phyloP scores from a whole-genome alignment of 1,140 invertebrate genomes.

The Drosophila micromelanica region DNA sequence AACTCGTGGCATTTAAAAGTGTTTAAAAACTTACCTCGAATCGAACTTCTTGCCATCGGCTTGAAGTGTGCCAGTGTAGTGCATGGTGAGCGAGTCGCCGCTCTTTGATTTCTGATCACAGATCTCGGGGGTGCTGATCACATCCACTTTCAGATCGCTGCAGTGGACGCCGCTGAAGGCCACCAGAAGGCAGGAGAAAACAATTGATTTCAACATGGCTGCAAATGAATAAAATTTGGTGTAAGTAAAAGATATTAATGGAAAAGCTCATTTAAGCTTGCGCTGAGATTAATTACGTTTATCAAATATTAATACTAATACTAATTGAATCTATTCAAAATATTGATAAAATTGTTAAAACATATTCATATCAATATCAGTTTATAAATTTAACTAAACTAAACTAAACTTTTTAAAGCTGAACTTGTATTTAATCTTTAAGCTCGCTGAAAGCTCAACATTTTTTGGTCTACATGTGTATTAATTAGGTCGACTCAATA shows the following conservation, averaged over 20 bases:
- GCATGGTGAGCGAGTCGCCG: constrained; percentile 96
- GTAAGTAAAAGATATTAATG: neutral
- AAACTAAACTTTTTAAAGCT: neutral
- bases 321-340: too few species aligned
- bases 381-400: too few species aligned
- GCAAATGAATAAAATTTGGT: constrained; percentile 24
- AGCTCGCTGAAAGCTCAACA: neutral
- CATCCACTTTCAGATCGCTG: constrained; percentile 91
- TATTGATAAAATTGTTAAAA: too few species aligned
- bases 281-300: too few species aligned
- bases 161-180: constrained; percentile 84
- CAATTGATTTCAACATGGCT: constrained; percentile 78
- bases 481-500: neutral
- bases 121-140: constrained; percentile 90
- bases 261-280: constrained; percentile 5
- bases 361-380: too few species aligned
- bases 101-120: constrained; percentile 93
- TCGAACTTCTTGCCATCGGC: constrained; percentile 96
- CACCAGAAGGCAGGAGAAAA: constrained; percentile 83
- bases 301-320: too few species aligned
- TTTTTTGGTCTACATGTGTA: neutral
- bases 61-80: constrained; percentile 93
- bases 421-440: neutral
- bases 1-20: constrained; percentile 20
- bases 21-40: constrained; percentile 90